Percentiles rank a stretch among this genome's conserved stretches.
These are phyloP conservation scores for Miichthys miiuy DNA, from an alignment of 2,797 vertebrate species.

Conservation along the genomic window DNA sequence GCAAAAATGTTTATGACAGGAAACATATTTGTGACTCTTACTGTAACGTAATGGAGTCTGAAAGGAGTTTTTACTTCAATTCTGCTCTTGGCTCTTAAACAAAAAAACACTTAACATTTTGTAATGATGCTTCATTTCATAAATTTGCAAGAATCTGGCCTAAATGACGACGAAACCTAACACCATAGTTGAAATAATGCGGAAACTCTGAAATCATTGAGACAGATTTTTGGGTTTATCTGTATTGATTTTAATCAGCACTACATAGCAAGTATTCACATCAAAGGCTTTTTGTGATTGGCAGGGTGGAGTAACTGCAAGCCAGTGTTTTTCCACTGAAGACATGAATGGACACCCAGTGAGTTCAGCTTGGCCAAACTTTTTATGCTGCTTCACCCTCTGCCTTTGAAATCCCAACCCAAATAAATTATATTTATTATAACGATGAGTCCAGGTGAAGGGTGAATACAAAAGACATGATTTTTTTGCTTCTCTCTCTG, in stretches of 20 bases:
- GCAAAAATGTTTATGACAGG: neutral
- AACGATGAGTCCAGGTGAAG: conserved; percentile 52
- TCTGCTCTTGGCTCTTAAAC: conserved; percentile 1
- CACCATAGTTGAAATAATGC: neutral
- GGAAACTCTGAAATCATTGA: neutral
- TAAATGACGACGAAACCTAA: neutral
- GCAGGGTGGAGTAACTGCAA: conserved; percentile 75
- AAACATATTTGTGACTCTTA: neutral
- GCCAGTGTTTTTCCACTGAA: conserved; percentile 73
- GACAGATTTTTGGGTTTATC: neutral
- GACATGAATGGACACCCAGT: conserved; percentile 83
- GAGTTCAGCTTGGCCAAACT: conserved; percentile 71
- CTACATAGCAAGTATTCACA: conserved; percentile 49
- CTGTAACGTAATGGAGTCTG: conserved; percentile 17
- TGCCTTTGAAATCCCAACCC: conserved; percentile 45
- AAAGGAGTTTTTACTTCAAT: conserved; percentile 5
- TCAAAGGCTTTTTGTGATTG: conserved; percentile 75
- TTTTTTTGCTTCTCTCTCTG: conserved; percentile 13
- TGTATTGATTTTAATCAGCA: conserved; percentile 28
- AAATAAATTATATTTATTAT: conserved; percentile 14
- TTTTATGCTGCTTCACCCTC: conserved; percentile 37
- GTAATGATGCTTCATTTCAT: neutral
- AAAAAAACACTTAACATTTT: neutral
- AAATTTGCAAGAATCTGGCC: neutral
- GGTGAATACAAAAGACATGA: conserved; percentile 30